phyloP scores from a whole-genome alignment of 2,888 invertebrate genomes.

The Blera fallax region DNA sequence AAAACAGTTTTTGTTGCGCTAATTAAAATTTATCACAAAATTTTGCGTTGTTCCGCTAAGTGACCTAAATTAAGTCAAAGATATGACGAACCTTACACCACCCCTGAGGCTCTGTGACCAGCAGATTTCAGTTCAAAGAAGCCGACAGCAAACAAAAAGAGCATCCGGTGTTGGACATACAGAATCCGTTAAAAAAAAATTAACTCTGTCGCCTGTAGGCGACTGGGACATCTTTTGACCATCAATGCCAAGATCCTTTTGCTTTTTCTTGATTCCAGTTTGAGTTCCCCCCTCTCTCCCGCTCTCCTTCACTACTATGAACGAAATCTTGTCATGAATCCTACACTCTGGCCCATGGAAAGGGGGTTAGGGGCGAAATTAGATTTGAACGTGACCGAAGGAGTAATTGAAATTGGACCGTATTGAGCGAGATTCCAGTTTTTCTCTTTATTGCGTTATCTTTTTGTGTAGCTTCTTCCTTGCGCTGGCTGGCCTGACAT shows the following conservation, averaged over 20 bases:
- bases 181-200: not conserved
- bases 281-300: too few species aligned
- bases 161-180: slow-evolving; percentile 18
- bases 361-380: slow-evolving; percentile 43
- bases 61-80: not conserved
- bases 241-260: slow-evolving; percentile 24
- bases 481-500: slow-evolving; percentile 14
- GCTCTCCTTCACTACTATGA: not conserved
- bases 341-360: not conserved
- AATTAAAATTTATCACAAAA: slow-evolving; percentile 55
- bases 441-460: slow-evolving; percentile 26
- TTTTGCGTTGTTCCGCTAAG: slow-evolving; percentile 4
- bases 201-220: slow-evolving; percentile 9
- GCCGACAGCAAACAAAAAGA: slow-evolving; percentile 34
- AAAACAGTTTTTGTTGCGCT: slow-evolving; percentile 27
- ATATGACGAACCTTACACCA: slow-evolving; percentile 5
- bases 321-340: slow-evolving; percentile 42
- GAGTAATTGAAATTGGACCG: slow-evolving; percentile 60
- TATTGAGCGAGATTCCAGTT: slow-evolving; percentile 24
- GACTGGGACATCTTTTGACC: slow-evolving; percentile 20
- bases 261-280: not conserved
- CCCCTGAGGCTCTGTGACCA: not conserved
- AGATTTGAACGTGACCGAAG: slow-evolving; percentile 68
- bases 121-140: slow-evolving; percentile 26
- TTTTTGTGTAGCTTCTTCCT: not conserved